Evolutionary conservation across 2,888 invertebrate genomes (phyloP), one percentile per base, ranked within the genome.

Genomic region (Glaucopsyche alexis): DNA sequence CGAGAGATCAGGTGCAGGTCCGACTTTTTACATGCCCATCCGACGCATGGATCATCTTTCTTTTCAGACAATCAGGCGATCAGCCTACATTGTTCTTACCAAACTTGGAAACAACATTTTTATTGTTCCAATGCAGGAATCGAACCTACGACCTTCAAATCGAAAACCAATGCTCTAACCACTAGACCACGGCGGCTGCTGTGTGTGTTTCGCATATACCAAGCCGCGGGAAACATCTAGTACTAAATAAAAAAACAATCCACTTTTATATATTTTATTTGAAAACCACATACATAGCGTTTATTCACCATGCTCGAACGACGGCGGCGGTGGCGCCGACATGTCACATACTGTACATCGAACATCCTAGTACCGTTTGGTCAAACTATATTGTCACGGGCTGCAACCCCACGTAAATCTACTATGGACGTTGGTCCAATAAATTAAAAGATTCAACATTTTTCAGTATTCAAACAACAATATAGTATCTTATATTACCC

Each of bases 301-400:
- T 52, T 80, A 76, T 84, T 80, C 81, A 83, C 86, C 85, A 84
- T 82, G 83, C 14, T 14, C 29, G 29, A 29, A 29, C 29, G 29
- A 29, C 29, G 29, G 60, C 8, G 16, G 52, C 52, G 86, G 86
- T 83, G 80, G 75, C 40, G 8, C 2, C 42, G 47, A 49, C 69
- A 69, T 69, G 69, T 49, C 47, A 14, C 49, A 49, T 49, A 6
- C 38, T 29, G 45, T 69, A 29, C 42, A 49, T 29, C 14, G 49
- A 69, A 69, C 69, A 47, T 49, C 11, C 45, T 45, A 60, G 60
- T 60, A 60, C 29, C 69, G 89, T 89, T 90, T 91, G 89, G 89
- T 91, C 89, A 84, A 86, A 87, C 84, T 85, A 90, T 92, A 92
- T 91, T 92, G 91, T 92, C 91, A 84, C 80, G 77, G 77, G 77